These are phyloP conservation scores for Poeciliopsis paucimaculata DNA, from an alignment of 2,797 vertebrate species.

Conservation along the genomic window DNA sequence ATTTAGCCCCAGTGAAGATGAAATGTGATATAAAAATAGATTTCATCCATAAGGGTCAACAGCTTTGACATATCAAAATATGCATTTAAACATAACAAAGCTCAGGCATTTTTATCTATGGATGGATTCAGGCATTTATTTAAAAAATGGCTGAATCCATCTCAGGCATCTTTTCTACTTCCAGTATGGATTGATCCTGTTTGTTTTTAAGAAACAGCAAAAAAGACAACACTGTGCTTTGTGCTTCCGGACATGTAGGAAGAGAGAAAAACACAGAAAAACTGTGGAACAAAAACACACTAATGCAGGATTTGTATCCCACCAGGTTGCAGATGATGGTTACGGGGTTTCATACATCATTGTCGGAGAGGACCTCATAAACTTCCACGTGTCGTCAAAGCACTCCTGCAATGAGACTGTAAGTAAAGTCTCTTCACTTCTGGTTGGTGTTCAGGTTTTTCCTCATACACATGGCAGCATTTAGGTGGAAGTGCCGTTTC, in stretches of 20 bases:
- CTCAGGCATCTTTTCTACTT: not conserved
- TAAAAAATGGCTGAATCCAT: too few relatives aligned
- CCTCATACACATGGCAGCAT: not conserved
- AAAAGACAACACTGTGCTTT: not conserved
- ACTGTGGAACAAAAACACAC: not conserved
- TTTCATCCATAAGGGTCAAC: not conserved
- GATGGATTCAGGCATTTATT: too few relatives aligned
- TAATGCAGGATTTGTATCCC: not conserved
- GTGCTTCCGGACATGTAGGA: not conserved
- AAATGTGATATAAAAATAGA: too few relatives aligned
- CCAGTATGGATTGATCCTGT: not conserved
- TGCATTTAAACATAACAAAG: not conserved
- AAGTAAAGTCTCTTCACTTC: slow-evolving; percentile 38
- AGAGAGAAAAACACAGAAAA: not conserved
- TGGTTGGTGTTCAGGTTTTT: not conserved
- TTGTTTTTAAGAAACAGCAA: not conserved
- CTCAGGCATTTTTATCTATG: too few relatives aligned
- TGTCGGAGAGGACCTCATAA: slow-evolving; percentile 86
- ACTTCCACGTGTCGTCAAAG: slow-evolving; percentile 90
- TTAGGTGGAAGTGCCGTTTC: not conserved
- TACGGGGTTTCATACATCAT: slow-evolving; percentile 92
- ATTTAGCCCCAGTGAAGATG: too few relatives aligned
- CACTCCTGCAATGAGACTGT: slow-evolving; percentile 86
- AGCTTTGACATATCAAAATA: not conserved
- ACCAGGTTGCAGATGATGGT: slow-evolving; percentile 87